These are phyloP conservation scores for Actenoides hombroni DNA, from an alignment of 2,113 vertebrate genomes.

Conservation along the genomic window DNA sequence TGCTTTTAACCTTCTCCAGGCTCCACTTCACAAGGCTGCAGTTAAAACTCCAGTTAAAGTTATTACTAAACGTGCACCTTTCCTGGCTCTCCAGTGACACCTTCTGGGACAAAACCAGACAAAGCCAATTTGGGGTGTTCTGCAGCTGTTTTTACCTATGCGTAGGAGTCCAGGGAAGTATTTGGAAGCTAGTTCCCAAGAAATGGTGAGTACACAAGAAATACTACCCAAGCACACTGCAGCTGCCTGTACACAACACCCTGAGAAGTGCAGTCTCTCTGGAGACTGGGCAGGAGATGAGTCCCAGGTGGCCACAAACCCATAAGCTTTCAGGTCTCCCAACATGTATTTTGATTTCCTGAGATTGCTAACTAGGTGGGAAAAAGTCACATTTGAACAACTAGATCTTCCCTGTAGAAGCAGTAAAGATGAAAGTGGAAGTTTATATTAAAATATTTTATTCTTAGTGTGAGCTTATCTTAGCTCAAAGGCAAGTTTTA, in stretches of 20 bases:
- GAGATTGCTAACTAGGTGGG: neutral
- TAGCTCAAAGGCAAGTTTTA: neutral
- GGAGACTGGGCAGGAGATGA: neutral
- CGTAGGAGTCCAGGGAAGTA: neutral
- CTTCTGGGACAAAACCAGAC: constrained; percentile 48
- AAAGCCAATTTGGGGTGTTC: neutral
- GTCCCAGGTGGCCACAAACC: neutral
- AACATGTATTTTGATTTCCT: neutral
- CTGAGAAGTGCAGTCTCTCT: neutral
- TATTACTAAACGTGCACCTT: neutral
- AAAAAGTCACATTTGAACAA: neutral
- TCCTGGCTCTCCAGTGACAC: constrained; percentile 60
- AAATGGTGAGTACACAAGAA: neutral
- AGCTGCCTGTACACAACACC: neutral
- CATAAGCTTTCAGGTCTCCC: neutral
- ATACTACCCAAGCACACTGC: neutral
- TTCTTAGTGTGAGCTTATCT: neutral
- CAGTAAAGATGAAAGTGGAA: neutral
- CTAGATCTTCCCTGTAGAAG: neutral
- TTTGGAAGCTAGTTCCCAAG: neutral
- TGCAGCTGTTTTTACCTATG: neutral
- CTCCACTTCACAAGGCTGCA: neutral
- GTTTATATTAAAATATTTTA: neutral
- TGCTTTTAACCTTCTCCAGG: neutral
- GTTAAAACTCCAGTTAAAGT: neutral